Percentiles rank a stretch among this genome's conserved stretches.
phyloP scores from a whole-genome alignment of 2,113 vertebrate species.

The Dolichotis patagonum region DNA sequence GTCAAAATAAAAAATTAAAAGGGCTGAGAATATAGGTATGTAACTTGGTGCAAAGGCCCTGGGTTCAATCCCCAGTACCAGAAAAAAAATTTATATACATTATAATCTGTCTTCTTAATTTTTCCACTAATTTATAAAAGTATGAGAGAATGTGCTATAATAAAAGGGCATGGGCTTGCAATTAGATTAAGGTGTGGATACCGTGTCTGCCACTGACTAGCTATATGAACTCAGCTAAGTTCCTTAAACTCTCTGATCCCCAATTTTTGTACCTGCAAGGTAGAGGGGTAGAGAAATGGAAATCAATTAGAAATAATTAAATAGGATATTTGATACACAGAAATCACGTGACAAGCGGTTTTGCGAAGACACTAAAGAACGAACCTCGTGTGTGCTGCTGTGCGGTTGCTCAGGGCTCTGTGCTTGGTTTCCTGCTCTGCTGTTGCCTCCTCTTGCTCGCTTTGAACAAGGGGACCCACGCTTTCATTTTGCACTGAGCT shows the following conservation, averaged over 20 bases:
- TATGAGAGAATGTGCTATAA: neutral
- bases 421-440: neutral
- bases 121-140: neutral
- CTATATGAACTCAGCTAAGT: neutral
- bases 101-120: neutral
- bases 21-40: neutral
- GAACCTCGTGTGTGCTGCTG: no score
- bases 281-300: neutral
- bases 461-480: neutral
- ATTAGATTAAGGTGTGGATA: neutral
- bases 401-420: accelerated
- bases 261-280: neutral
- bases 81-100: neutral
- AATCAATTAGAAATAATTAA: neutral
- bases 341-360: neutral
- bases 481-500: neutral
- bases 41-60: neutral
- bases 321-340: neutral
- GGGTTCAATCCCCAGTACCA: neutral
- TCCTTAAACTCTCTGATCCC: neutral
- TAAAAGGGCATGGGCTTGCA: neutral
- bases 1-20: neutral
- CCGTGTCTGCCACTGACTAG: neutral
- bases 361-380: neutral
- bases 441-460: neutral